Evolutionary conservation across 2,888 invertebrate species (phyloP), one percentile per base, ranked within the genome.

Genomic region (Acleris laterana): DNA sequence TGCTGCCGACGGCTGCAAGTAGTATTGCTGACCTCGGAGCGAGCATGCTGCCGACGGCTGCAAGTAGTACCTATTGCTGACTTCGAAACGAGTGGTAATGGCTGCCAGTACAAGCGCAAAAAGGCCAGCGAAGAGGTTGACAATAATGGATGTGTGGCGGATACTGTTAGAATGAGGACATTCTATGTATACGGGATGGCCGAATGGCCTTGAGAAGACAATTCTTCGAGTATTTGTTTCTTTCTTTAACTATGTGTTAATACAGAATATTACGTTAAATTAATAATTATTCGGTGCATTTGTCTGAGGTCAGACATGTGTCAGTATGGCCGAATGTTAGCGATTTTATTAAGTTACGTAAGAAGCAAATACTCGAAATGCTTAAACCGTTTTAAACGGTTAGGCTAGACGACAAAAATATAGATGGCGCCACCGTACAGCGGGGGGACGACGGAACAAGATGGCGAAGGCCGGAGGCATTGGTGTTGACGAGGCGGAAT

Each of bases 301-400:
- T 20, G 22, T 50, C 50, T 50, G 50, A 50, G 50, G 50, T 22
- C 50, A 50, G 50, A 50, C 22, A 22, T 13, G 11, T n/a, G 22
- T 11, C 50, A 50, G 50, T 9, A 50, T 50, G 22, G 50, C 50
- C 50, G 50, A 50, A 50, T 50, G 50, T 50, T 50, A 50, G 50
- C 20, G 11, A 49, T 17, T 49, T 49, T 28, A 28, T 28, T 28
- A 28, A 7, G 28, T 28, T 0, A 28, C 2, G 28, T 28, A 7
- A 28, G 7, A 28, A 28, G 1, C 28, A 28, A 16, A 7, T 56
- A 44, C 20, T 44, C 22, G n/a, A n/a, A n/a, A n/a, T n/a, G n/a
- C n/a, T n/a, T n/a, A n/a, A n/a, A n/a, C n/a, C n/a, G n/a, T n/a
- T n/a, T n/a, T n/a, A n/a, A n/a, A n/a, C n/a, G n/a, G n/a, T n/a